Conservation (phyloP, 2,888 invertebrate genomes). For the Eupithecia abbreviata region DNA sequence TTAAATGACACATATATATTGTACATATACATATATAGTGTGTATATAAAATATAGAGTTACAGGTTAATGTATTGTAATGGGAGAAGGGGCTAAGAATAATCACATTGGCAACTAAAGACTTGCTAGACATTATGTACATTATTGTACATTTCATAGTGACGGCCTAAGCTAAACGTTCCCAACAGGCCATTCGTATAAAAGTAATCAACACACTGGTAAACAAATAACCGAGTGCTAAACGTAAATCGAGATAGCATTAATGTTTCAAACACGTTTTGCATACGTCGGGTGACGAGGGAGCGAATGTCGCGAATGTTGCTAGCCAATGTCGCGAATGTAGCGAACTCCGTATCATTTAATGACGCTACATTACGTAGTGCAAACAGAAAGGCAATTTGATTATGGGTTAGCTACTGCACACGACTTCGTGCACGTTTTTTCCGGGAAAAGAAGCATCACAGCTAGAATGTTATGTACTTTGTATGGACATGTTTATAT, state of each 20-base stretch:
- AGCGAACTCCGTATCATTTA: constrained; percentile 24
- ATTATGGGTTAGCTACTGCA: neutral
- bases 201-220: constrained; percentile 8
- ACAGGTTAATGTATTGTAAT: too few species aligned
- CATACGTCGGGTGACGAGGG: constrained; percentile 27
- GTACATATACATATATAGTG: too few species aligned
- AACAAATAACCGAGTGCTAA: constrained; percentile 6
- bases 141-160: neutral
- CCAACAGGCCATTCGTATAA: neutral
- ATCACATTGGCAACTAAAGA: neutral
- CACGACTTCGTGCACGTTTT: neutral
- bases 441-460: neutral
- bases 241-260: constrained; percentile 19
- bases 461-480: neutral
- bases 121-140: too few species aligned
- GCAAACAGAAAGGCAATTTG: constrained; percentile 13
- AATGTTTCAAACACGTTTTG: constrained; percentile 30
- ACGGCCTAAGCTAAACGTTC: neutral
- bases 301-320: constrained; percentile 15
- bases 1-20: too few species aligned
- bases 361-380: constrained; percentile 17
- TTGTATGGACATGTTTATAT: neutral
- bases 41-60: too few species aligned
- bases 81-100: too few species aligned
- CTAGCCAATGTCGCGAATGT: neutral